Conservation (phyloP, 2,888 invertebrate genomes). For the Erynnis tages region DNA sequence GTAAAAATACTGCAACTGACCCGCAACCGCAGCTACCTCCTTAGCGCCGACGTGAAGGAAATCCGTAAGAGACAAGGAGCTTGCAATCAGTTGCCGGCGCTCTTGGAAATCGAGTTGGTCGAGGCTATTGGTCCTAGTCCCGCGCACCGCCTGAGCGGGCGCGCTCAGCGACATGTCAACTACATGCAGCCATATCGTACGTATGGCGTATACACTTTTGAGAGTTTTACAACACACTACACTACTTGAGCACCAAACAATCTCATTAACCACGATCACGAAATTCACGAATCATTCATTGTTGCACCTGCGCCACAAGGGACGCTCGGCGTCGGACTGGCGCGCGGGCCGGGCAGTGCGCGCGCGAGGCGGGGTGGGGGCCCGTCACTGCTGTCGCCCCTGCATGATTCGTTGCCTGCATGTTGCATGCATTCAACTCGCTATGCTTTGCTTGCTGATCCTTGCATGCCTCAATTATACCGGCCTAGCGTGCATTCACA, state of each 20-base stretch:
- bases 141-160: constrained; percentile 78
- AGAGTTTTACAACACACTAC: constrained; percentile 49
- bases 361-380: constrained; percentile 66
- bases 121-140: constrained; percentile 88
- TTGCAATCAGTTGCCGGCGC: constrained; percentile 93
- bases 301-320: constrained; percentile 71
- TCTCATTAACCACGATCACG: constrained; percentile 45
- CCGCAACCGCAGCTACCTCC: constrained; percentile 78
- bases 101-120: constrained; percentile 96
- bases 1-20: constrained; percentile 59
- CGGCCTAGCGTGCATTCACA: background rate
- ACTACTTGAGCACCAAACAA: constrained; percentile 65
- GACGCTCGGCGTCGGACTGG: constrained; percentile 77
- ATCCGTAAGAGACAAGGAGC: constrained; percentile 92
- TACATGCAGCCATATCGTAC: constrained; percentile 69
- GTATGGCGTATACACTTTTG: constrained; percentile 55
- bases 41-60: constrained; percentile 88
- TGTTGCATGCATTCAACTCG: constrained; percentile 70
- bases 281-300: too few relatives aligned
- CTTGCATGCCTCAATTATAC: background rate
- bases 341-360: constrained; percentile 47
- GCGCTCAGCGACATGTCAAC: constrained; percentile 80
- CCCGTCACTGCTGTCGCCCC: constrained; percentile 49
- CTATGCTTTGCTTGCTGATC: constrained; percentile 41
- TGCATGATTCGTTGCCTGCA: too few relatives aligned